Evolutionary conservation across 1,140 invertebrate genomes (phyloP), one percentile per base, ranked within the genome.

Genomic region (Cherax destructor): DNA sequence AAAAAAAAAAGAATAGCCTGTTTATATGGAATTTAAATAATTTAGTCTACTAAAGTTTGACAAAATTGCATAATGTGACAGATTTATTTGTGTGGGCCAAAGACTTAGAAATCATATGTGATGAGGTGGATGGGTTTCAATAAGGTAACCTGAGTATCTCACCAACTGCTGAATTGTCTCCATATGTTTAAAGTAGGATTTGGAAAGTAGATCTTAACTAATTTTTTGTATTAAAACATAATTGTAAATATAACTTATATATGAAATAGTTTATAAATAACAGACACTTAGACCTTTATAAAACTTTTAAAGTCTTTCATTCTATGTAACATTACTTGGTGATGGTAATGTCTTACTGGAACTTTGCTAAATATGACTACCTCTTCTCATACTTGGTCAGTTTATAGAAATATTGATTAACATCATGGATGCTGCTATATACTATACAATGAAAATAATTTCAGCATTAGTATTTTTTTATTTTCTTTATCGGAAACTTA

Each of bases 311-410:
- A 86, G 65, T 41, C 50, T 86, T 49, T 84, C 76, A 90, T 65
- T 90, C 90, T 93, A 93, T 83, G n/a, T 83, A 83, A 56, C 52
- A 61, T 83, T 41, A 83, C 52, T 83, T n/a, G 69, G 69, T 74
- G 24, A 24, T 74, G 69, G 69, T 24, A 13, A 83, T 83, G 80
- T 83, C 59, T 9, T 61, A 50, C 80, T 30, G 24, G 30, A 83
- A 83, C 30, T 61, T 30, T 80, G 13, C 52, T 18, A 83, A 30
- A 61, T 56, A 83, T 83, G 10, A 61, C 21, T 74, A 30, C 69
- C 69, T 74, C 69, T 74, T 74, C 21, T 65, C 61, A 65, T 65
- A 65, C 21, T 65, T 65, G 21, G 61, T 65, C 13, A 65, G 21
- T 65, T 65, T 21, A 16, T 16, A 18, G 61, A 65, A 13, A 21